Evolutionary conservation across 2,113 vertebrate genomes (phyloP).

Genomic region (Sinocyclocheilus anshuiensis): DNA sequence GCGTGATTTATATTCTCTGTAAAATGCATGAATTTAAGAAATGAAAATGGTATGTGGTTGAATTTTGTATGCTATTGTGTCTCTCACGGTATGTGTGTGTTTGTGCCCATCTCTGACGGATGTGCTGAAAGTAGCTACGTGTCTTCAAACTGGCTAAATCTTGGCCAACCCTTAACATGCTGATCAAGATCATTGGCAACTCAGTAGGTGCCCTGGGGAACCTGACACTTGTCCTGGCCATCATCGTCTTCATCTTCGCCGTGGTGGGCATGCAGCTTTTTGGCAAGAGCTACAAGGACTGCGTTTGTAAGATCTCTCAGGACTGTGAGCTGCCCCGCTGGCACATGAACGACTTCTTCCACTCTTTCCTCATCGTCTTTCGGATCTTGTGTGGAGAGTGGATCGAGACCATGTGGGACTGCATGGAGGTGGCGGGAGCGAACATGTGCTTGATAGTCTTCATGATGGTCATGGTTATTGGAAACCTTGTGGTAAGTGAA

Average conservation of each 20-base stretch:
- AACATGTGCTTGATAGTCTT: slow-evolving; percentile 92
- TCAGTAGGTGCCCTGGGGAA: slow-evolving; percentile 95
- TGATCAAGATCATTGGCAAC: slow-evolving; percentile 98
- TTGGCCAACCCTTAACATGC: slow-evolving; percentile 98
- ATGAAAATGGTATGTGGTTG: too few species aligned
- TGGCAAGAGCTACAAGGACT: slow-evolving; percentile 95
- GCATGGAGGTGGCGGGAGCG: slow-evolving; percentile 94
- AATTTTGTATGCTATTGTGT: too few species aligned
- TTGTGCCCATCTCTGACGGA: slow-evolving; percentile 11
- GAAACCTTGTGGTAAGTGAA: slow-evolving; percentile 93
- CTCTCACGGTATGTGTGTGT: background rate
- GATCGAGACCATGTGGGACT: slow-evolving; percentile 99
- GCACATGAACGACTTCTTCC: slow-evolving; percentile 99
- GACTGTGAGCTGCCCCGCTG: slow-evolving; percentile 92
- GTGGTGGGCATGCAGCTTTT: slow-evolving; percentile 99
- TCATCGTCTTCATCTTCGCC: slow-evolving; percentile 98
- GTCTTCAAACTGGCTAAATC: slow-evolving; percentile 99
- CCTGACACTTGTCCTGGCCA: slow-evolving; percentile 94
- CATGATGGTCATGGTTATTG: slow-evolving; percentile 99
- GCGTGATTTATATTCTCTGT: too few species aligned
- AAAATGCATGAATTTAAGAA: too few species aligned
- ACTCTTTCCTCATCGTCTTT: slow-evolving; percentile 97
- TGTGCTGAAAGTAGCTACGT: slow-evolving; percentile 79
- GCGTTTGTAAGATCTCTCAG: slow-evolving; percentile 87
- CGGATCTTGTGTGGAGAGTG: slow-evolving; percentile 97